Conservation (phyloP, 2,113 vertebrate genomes). For the Nerophis ophidion region DNA sequence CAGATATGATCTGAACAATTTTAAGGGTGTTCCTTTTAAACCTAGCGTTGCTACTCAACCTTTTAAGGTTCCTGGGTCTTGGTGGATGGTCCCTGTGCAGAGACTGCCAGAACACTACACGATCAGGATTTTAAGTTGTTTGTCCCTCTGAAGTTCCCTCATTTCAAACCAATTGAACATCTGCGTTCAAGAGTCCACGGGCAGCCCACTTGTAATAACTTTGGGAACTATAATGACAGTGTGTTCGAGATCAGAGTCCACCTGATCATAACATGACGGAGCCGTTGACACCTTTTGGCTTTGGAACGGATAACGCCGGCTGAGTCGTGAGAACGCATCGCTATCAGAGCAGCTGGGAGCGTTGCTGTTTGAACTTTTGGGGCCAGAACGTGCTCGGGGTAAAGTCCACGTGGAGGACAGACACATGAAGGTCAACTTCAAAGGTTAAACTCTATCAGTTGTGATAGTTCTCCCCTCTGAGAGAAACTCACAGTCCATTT, state of each 20-base stretch:
- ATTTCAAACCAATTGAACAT: not conserved
- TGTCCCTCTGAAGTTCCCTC: not conserved
- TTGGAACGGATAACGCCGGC: not conserved
- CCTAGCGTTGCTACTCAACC: too few relatives aligned
- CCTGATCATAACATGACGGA: not conserved
- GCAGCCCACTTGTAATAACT: not conserved
- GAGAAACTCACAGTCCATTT: constrained; percentile 1
- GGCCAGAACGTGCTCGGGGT: constrained; percentile 1
- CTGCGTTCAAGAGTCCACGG: not conserved
- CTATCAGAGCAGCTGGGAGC: not conserved
- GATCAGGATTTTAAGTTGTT: not conserved
- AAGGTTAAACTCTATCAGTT: not conserved
- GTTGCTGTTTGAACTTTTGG: constrained; percentile 13
- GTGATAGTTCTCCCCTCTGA: not conserved
- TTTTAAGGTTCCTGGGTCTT: not conserved
- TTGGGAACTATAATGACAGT: not conserved
- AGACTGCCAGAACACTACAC: not conserved
- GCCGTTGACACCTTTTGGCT: not conserved
- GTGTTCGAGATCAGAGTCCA: not conserved
- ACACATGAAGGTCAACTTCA: not conserved
- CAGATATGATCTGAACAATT: too few relatives aligned
- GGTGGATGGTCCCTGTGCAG: not conserved
- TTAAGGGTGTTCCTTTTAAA: too few relatives aligned
- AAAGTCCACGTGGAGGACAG: not conserved
- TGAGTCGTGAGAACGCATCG: not conserved